Percentiles rank a stretch among this genome's conserved stretches.
phyloP scores from a whole-genome alignment of 1,140 invertebrate genomes.

The Drosophila takahashii region DNA sequence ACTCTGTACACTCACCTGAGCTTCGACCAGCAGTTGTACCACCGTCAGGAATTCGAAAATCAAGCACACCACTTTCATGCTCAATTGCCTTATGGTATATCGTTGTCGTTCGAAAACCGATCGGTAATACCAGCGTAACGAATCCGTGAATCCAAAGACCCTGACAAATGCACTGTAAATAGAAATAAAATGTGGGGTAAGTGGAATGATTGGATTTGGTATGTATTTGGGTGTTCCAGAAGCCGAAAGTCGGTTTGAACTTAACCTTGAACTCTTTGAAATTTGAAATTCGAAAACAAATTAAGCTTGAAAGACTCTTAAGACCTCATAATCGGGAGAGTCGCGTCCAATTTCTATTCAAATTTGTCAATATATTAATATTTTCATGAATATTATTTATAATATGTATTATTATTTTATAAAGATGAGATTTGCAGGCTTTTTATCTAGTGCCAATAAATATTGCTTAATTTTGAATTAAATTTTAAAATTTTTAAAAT shows the following conservation, averaged over 20 bases:
- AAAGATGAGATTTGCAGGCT: too few species aligned
- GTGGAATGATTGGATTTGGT: conserved; percentile 1
- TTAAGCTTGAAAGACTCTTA: background rate
- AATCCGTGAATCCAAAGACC: conserved; percentile 36
- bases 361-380: too few species aligned
- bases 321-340: too few species aligned
- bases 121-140: conserved; percentile 38
- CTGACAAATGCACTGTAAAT: conserved; percentile 41
- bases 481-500: too few species aligned
- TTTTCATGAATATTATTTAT: too few species aligned
- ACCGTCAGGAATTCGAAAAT: conserved; percentile 60
- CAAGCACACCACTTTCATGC: conserved; percentile 57
- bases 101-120: conserved; percentile 19
- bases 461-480: too few species aligned
- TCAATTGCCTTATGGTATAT: conserved; percentile 19
- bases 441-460: too few species aligned
- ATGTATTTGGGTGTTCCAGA: conserved; percentile 22
- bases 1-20: conserved; percentile 69
- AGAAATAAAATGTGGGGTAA: conserved; percentile 26
- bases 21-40: conserved; percentile 59
- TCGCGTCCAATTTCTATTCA: too few species aligned
- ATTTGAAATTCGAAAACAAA: background rate
- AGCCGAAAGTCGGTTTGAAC: conserved; percentile 1
- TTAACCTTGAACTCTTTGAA: conserved; percentile 11
- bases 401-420: too few species aligned